Conservation (phyloP, 2,797 vertebrate genomes). For the Sebastes paucispinis region DNA sequence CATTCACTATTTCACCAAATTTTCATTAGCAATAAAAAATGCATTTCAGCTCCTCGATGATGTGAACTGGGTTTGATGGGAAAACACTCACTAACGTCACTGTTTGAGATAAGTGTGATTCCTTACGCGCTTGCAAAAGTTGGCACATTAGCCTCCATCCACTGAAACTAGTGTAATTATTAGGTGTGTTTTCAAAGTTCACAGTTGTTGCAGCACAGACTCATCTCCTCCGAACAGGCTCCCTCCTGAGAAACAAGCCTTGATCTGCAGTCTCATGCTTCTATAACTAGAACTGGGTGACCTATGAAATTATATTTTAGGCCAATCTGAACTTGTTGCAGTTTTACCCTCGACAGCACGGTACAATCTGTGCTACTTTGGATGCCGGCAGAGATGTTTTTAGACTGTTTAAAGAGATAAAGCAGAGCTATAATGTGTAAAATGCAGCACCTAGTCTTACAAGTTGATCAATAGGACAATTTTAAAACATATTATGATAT, state of each 20-base stretch:
- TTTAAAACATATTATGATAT: neutral
- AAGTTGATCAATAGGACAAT: neutral
- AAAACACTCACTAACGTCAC: neutral
- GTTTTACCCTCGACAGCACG: slow-evolving; percentile 56
- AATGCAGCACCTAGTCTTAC: neutral
- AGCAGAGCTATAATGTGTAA: neutral
- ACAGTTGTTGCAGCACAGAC: slow-evolving; percentile 24
- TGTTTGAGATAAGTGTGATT: neutral
- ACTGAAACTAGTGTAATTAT: slow-evolving; percentile 9
- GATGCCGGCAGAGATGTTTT: slow-evolving; percentile 30
- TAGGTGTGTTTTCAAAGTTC: neutral
- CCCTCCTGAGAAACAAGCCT: slow-evolving; percentile 46
- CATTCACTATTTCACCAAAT: neutral
- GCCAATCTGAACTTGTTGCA: slow-evolving; percentile 70
- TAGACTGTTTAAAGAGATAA: slow-evolving; percentile 6
- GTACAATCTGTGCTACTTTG: slow-evolving; percentile 74
- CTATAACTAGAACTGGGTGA: slow-evolving; percentile 80
- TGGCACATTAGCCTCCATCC: neutral
- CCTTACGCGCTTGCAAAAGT: neutral
- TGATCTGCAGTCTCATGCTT: slow-evolving; percentile 42
- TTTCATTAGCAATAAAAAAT: slow-evolving; percentile 39
- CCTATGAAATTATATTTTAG: slow-evolving; percentile 75
- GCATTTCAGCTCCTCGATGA: neutral
- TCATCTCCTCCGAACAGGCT: slow-evolving; percentile 1
- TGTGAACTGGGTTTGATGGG: neutral